Conservation (phyloP, 2,113 vertebrate species). For the Macaca mulatta region DNA sequence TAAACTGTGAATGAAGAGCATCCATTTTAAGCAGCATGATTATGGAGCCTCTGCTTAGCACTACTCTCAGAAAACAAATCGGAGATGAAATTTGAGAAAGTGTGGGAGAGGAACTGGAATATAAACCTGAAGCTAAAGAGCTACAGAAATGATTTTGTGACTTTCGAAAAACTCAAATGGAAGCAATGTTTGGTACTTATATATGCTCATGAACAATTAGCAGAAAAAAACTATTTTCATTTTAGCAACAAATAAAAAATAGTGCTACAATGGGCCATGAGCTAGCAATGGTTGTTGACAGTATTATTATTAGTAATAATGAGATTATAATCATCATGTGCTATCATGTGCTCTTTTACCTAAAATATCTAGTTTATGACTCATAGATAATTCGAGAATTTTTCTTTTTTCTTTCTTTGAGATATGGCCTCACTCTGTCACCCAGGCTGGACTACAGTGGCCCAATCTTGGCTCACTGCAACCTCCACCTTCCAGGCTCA, state of each 20-base stretch:
- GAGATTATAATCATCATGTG: too few species aligned
- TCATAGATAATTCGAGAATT: neutral
- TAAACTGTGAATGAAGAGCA: neutral
- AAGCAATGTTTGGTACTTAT: neutral
- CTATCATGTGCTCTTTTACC: neutral
- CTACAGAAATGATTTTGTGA: rapidly evolving
- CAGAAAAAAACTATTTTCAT: neutral
- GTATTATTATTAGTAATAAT: neutral
- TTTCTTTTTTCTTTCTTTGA: neutral
- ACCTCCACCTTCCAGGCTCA: too few species aligned
- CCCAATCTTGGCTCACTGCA: too few species aligned
- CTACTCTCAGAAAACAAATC: neutral
- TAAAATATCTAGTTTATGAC: neutral
- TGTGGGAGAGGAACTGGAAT: neutral
- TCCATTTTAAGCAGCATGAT: neutral
- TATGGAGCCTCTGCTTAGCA: neutral
- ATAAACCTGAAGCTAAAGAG: neutral
- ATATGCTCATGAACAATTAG: too few species aligned
- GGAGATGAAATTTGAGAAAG: neutral
- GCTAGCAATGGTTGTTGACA: neutral
- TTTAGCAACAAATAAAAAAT: neutral
- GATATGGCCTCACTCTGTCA: too few species aligned
- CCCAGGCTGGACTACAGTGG: too few species aligned
- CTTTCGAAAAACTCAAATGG: neutral
- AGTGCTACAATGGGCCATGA: neutral